Evolutionary conservation across 2,888 invertebrate genomes (phyloP).

Genomic region (Amitus sp.): DNA sequence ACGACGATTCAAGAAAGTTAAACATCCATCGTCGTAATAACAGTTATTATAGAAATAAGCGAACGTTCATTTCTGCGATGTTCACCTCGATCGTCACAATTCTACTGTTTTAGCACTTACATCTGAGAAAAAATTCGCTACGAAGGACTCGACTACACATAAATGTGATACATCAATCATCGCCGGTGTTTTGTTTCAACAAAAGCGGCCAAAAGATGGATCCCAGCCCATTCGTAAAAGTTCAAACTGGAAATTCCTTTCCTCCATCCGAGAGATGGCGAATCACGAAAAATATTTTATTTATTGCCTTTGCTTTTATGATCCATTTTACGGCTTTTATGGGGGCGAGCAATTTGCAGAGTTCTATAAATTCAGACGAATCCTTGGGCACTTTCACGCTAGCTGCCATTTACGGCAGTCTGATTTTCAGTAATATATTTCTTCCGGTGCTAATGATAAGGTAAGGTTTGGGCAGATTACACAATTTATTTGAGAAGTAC

Average conservation of each 20-base stretch:
- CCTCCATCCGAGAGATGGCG: slow-evolving; percentile 74
- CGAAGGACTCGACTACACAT: too few species aligned
- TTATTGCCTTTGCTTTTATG: slow-evolving; percentile 90
- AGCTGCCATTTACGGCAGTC: slow-evolving; percentile 86
- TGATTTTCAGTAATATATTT: slow-evolving; percentile 91
- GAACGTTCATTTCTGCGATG: neutral
- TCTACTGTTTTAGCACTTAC: neutral
- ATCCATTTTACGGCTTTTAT: slow-evolving; percentile 93
- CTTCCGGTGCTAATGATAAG: slow-evolving; percentile 85
- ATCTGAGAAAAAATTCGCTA: neutral
- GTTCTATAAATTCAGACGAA: slow-evolving; percentile 84
- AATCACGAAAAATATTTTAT: slow-evolving; percentile 85
- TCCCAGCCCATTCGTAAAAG: slow-evolving; percentile 43
- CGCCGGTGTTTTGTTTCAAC: neutral
- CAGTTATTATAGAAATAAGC: neutral
- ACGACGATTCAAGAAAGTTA: neutral
- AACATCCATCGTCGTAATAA: neutral
- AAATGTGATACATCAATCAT: too few species aligned
- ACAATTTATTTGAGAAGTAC: too few species aligned
- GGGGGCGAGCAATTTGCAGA: slow-evolving; percentile 84
- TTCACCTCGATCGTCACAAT: neutral
- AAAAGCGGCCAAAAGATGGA: slow-evolving; percentile 14
- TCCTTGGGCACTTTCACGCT: slow-evolving; percentile 86
- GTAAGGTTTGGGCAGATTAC: too few species aligned
- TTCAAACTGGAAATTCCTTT: slow-evolving; percentile 42